Conservation (phyloP, 2,888 invertebrate genomes). For the Antheraea yamamai region DNA sequence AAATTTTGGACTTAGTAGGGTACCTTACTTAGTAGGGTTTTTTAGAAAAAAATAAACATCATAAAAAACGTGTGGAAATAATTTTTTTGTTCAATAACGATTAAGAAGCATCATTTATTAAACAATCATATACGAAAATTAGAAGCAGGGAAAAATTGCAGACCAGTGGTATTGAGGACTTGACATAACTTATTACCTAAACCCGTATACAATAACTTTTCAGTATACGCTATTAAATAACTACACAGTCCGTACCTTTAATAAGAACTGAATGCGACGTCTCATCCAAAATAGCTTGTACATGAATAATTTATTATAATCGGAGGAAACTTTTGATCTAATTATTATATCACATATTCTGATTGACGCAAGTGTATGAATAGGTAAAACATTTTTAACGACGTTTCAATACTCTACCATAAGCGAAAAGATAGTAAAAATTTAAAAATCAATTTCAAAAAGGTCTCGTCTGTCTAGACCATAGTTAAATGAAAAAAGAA, state of each 20-base stretch:
- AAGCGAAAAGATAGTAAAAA: not conserved
- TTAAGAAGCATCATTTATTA: no score
- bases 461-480: slow-evolving; percentile 14
- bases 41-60: no score
- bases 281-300: slow-evolving; percentile 54
- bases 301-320: slow-evolving; percentile 58
- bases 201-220: not conserved
- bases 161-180: not conserved
- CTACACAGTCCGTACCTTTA: slow-evolving; percentile 33
- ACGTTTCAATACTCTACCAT: slow-evolving; percentile 15
- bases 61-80: no score
- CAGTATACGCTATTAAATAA: slow-evolving; percentile 7
- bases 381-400: slow-evolving; percentile 21
- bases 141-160: no score
- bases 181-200: not conserved
- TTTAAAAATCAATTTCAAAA: slow-evolving; percentile 17
- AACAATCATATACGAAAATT: no score
- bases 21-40: no score
- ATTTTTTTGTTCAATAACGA: no score
- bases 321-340: slow-evolving; percentile 49
- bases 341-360: slow-evolving; percentile 45
- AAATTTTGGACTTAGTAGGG: no score
- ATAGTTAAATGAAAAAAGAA: not conserved
- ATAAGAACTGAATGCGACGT: slow-evolving; percentile 45
- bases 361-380: slow-evolving; percentile 26